Evolutionary conservation across 2,888 invertebrate species (phyloP).

Genomic region (Eupithecia vulgata): DNA sequence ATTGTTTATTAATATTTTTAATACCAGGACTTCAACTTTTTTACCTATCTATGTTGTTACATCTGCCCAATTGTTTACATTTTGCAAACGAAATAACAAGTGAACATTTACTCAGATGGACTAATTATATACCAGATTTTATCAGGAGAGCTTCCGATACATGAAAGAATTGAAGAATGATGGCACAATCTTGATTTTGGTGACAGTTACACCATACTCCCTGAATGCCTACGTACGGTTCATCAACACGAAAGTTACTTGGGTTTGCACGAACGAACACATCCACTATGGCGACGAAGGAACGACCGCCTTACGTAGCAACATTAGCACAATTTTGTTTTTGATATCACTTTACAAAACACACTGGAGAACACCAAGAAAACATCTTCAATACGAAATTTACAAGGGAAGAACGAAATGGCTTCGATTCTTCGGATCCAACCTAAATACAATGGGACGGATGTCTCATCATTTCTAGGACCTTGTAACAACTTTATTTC

Average conservation of each 20-base stretch:
- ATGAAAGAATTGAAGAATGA: slow-evolving; percentile 12
- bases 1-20: neutral
- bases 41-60: neutral
- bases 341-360: slow-evolving; percentile 47
- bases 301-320: slow-evolving; percentile 58
- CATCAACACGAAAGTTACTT: slow-evolving; percentile 68
- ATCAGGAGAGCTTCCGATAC: neutral
- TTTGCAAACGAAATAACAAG: neutral
- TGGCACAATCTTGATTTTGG: slow-evolving; percentile 46
- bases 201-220: slow-evolving; percentile 73
- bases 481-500: slow-evolving; percentile 54
- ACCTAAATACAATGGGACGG: slow-evolving; percentile 71
- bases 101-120: slow-evolving; percentile 2
- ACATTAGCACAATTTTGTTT: slow-evolving; percentile 48
- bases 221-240: slow-evolving; percentile 70
- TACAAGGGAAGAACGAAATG: slow-evolving; percentile 73
- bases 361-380: slow-evolving; percentile 49
- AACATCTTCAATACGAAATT: slow-evolving; percentile 58
- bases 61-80: slow-evolving; percentile 13
- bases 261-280: slow-evolving; percentile 66
- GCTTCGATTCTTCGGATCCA: slow-evolving; percentile 79
- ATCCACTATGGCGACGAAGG: slow-evolving; percentile 76
- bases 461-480: slow-evolving; percentile 50
- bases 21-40: neutral
- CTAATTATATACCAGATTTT: neutral